Conservation (phyloP, 2,888 invertebrate species). For the Miltochrista miniata region DNA sequence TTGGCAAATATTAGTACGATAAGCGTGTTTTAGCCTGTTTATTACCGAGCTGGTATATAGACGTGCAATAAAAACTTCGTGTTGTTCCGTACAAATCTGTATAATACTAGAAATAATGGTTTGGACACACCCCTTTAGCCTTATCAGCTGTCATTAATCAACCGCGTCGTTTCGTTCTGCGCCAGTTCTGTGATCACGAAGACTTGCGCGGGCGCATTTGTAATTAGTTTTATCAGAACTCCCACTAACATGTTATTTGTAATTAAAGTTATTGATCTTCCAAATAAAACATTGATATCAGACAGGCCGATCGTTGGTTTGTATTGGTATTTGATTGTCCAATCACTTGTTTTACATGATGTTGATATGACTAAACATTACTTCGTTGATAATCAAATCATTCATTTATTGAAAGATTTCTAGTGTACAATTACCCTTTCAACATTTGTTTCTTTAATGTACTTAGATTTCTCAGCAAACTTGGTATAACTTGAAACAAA, state of each 20-base stretch:
- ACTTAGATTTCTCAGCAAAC: too few species aligned
- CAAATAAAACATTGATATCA: constrained; percentile 12
- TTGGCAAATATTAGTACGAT: constrained; percentile 7
- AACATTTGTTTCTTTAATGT: too few species aligned
- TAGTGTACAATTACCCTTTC: too few species aligned
- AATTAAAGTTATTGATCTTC: constrained; percentile 9
- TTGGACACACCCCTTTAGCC: constrained; percentile 37
- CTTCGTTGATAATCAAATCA: too few species aligned
- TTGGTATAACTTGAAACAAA: too few species aligned
- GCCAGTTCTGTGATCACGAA: constrained; percentile 21
- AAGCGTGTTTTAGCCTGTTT: constrained; percentile 12
- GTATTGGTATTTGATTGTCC: background rate
- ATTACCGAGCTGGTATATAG: constrained; percentile 7
- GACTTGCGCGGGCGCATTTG: too few species aligned
- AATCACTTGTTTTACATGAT: constrained; percentile 16
- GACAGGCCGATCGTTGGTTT: constrained; percentile 8
- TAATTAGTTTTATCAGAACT: constrained; percentile 19
- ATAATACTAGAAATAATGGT: constrained; percentile 12
- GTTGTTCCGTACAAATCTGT: constrained; percentile 9
- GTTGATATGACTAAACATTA: background rate
- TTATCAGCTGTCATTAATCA: constrained; percentile 40
- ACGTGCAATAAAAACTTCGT: constrained; percentile 8
- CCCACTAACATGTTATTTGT: constrained; percentile 2
- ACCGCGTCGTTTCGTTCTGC: constrained; percentile 19
- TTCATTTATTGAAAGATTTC: too few species aligned